Base-by-base conservation (phyloP, 2,113 vertebrate species). In the Origma solitaria region DNA sequence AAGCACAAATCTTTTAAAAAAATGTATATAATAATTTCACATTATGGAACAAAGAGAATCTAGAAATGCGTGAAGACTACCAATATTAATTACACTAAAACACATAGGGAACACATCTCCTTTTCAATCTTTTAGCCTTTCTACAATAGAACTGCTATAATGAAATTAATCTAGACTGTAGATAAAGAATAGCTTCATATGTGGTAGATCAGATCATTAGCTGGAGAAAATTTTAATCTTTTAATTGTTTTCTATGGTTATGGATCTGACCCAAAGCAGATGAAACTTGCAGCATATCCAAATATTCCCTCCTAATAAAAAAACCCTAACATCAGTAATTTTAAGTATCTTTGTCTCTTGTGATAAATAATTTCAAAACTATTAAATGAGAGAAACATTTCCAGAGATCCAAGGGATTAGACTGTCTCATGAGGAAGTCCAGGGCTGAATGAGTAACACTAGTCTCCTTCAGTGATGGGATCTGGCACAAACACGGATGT, bases 401-500 rank as follows among this genome's bases (percentile, higher is more conserved):
- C 30, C 16, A 61, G 58, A 96, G 86, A 95, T 92, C 94, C 91
- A 97, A 97, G 83, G 75, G 95, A 96, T 97, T 95, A 97, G 47
- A 82, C 86, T 96, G 62, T 95, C 79, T 97, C 95, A 97, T 97
- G 94, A 92, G 95, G 76, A 94, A 40, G 62, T 90, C 95, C 82
- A 85, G 11, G 94, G 82, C 71, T 84, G 86, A 97, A 90, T 51
- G 64, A 83, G 19, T 66, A 92, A 22, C 96, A 97, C 95, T 96
- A 82, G 97, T 98, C 86, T 93, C 79, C 49, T 49, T 94, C 90
- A 94, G 86, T 95, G 88, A 87, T 28, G 44, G 82, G 56, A 60
- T 77, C 86, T 97, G 97, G 97, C 85, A 87, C 95, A 97, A 96
- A 61, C 81, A 98, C 91, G 98, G 97, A 96, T 95, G 62, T 57